phyloP scores from a whole-genome alignment of 2,113 vertebrate species.

The Phaetusa simplex region DNA sequence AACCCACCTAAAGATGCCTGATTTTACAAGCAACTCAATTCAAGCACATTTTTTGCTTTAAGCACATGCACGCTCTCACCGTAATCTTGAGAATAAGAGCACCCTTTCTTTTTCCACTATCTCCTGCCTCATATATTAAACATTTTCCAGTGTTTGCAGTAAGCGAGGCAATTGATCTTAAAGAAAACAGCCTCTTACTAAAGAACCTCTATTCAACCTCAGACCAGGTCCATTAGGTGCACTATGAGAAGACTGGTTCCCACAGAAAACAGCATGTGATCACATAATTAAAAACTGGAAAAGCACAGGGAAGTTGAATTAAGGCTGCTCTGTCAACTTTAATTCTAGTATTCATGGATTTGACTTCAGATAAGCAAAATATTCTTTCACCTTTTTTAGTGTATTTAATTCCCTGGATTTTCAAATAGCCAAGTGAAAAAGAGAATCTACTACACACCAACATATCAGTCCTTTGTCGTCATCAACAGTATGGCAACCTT shows the following conservation, averaged over 20 bases:
- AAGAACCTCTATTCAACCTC: neutral
- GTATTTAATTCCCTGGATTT: neutral
- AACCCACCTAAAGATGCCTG: neutral
- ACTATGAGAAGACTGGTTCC: neutral
- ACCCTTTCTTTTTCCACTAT: neutral
- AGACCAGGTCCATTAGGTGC: neutral
- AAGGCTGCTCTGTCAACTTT: neutral
- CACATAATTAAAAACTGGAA: neutral
- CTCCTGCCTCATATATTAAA: neutral
- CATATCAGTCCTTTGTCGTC: neutral
- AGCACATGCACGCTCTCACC: neutral
- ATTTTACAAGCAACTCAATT: conserved; percentile 20
- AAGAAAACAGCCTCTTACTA: neutral
- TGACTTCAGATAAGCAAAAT: neutral
- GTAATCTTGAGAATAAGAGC: conserved; percentile 11
- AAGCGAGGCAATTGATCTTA: neutral
- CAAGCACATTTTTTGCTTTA: neutral
- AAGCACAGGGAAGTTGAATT: neutral
- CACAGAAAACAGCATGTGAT: neutral
- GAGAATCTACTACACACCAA: neutral
- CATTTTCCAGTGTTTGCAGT: neutral
- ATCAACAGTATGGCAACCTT: neutral
- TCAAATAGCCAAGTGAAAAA: neutral
- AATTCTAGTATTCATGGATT: neutral
- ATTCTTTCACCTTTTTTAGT: neutral